Percentiles rank a stretch among this genome's conserved stretches.
phyloP scores from a whole-genome alignment of 37 sponge, comb jelly and placozoan species.

The Agelas oroides region DNA sequence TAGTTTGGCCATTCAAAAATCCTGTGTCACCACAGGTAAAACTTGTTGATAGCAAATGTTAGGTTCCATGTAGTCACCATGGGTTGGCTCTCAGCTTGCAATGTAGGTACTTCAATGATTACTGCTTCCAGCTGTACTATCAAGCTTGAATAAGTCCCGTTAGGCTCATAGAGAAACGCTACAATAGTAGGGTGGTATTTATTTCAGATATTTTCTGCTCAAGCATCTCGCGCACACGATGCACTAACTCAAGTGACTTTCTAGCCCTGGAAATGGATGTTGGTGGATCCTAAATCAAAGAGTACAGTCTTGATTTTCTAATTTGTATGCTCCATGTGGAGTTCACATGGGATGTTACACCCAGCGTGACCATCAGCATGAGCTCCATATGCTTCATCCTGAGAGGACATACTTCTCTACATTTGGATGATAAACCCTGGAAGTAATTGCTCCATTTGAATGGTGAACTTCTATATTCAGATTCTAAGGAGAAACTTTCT shows the following conservation, averaged over 20 bases:
- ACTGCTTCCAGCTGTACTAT: conserved; percentile 26
- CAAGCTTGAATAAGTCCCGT: conserved; percentile 8
- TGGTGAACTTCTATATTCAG: too few relatives aligned
- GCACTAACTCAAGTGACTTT: conserved; percentile 28
- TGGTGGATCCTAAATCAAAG: conserved; percentile 20
- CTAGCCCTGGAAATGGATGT: conserved; percentile 21
- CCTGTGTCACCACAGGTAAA: too few relatives aligned
- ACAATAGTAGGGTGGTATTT: conserved; percentile 9
- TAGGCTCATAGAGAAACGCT: too few relatives aligned
- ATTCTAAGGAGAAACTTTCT: too few relatives aligned
- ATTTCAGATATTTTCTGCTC: not conserved
- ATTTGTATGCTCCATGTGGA: conserved; percentile 67
- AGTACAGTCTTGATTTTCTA: conserved; percentile 34
- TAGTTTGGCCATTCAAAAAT: too few relatives aligned
- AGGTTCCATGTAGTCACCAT: too few relatives aligned
- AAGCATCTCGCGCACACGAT: conserved; percentile 36
- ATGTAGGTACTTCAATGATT: conserved; percentile 8
- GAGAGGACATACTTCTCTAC: conserved; percentile 48
- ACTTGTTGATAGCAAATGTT: too few relatives aligned
- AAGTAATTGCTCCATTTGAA: too few relatives aligned
- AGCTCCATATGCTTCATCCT: conserved; percentile 51
- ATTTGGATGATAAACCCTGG: too few relatives aligned
- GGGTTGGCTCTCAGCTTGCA: too few relatives aligned
- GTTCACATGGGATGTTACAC: conserved; percentile 53
- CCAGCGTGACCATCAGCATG: conserved; percentile 52